Base-by-base conservation (phyloP, 2,888 invertebrate genomes). In the Caenorhabditis macrosperma region DNA sequence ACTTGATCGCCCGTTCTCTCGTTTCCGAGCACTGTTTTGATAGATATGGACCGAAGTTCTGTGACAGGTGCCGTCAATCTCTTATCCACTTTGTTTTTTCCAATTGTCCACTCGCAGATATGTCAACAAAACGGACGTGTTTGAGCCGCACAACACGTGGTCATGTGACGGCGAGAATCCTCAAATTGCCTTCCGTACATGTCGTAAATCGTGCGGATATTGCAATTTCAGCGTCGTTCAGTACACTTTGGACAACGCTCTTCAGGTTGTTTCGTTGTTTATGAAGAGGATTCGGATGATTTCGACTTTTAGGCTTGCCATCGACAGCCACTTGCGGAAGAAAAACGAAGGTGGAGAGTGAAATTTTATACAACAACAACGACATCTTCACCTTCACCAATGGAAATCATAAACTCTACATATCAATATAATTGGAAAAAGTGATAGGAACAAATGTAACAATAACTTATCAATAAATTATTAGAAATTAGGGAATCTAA, bases 11-110 rank as follows among this genome's bases (percentile, higher is more conserved):
- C 28, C 76, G 85, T 17, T 85, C 86, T 15, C 79, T 87, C 9
- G 87, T 87, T 9, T 78, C 81, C 15, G 85, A 85, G 33, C 82
- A 83, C 33, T 87, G 87, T 75, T 87, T 87, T 66, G 87, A 87
- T 44, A 75, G 87, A 50, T 86, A 87, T 55, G 86, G 87, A 20
- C 74, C 78, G 10, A 52, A 72, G 20, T 87, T 87, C 66, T 87
- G 87, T 66, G 72, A 75, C 61, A 80, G 86, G 85, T 84, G 30
- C 22, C 17, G 7, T 20, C n/a, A n/a, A n/a, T n/a, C n/a, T n/a
- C 4, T 24, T 17, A 33, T 59, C 9, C 17, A 22, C 20, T 30
- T 35, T 41, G 2, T 22, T 46, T 44, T 48, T 63, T 46, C n/a
- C 15, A 59, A 50, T 28, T 22, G 17, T 6, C 17, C 26, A 71